Evolutionary conservation across 2,797 vertebrate genomes (phyloP).

Genomic region (Leptoclinus maculatus): DNA sequence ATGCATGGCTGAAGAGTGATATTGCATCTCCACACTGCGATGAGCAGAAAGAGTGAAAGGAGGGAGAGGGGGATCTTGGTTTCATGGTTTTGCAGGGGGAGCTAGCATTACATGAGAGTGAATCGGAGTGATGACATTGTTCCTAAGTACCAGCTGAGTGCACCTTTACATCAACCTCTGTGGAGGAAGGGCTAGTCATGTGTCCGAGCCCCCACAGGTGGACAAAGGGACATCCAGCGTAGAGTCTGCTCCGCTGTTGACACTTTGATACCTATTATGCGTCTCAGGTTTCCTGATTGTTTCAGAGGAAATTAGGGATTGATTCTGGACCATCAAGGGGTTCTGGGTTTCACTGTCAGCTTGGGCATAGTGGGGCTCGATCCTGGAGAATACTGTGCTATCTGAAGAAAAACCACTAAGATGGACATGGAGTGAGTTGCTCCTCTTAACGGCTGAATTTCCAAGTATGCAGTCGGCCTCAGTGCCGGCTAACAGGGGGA

Average conservation of each 20-base stretch:
- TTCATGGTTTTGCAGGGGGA: slow-evolving; percentile 71
- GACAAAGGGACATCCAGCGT: slow-evolving; percentile 42
- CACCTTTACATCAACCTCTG: slow-evolving; percentile 61
- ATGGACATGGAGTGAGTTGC: neutral
- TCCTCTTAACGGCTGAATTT: slow-evolving; percentile 4
- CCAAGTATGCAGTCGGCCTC: slow-evolving; percentile 14
- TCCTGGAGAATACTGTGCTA: slow-evolving; percentile 2
- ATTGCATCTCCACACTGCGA: slow-evolving; percentile 64
- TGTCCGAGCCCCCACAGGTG: slow-evolving; percentile 41
- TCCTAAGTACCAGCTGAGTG: slow-evolving; percentile 70
- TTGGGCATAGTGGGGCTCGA: slow-evolving; percentile 3
- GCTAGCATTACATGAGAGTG: slow-evolving; percentile 80
- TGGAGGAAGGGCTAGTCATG: slow-evolving; percentile 62
- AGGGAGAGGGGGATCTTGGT: slow-evolving; percentile 71
- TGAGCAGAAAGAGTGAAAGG: slow-evolving; percentile 75
- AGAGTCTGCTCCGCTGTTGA: slow-evolving; percentile 31
- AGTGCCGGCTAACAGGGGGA: slow-evolving; percentile 7
- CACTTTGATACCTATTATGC: slow-evolving; percentile 41
- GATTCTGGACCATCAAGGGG: slow-evolving; percentile 42
- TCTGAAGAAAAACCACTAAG: slow-evolving; percentile 21
- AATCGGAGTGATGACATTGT: slow-evolving; percentile 83
- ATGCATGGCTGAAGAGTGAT: slow-evolving; percentile 75
- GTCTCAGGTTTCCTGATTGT: slow-evolving; percentile 56
- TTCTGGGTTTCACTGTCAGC: slow-evolving; percentile 35
- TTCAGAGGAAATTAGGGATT: slow-evolving; percentile 67